These are phyloP conservation scores for Hybognathus amarus DNA, from an alignment of 2,797 vertebrate species.

Conservation along the genomic window DNA sequence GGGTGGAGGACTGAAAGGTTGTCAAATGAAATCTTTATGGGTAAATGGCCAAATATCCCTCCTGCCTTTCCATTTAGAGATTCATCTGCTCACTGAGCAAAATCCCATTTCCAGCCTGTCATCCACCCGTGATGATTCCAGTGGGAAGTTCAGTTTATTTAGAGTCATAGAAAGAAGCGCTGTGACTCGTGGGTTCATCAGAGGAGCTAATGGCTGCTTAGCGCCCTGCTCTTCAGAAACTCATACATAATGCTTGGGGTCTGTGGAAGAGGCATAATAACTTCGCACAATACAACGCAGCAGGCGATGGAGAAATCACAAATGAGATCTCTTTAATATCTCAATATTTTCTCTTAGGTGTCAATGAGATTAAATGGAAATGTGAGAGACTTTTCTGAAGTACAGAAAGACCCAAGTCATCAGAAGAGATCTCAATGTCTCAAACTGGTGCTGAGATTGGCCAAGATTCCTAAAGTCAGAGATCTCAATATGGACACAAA, in stretches of 20 bases:
- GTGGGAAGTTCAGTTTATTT: slow-evolving; percentile 31
- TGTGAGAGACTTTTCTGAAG: not conserved
- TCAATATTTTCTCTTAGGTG: not conserved
- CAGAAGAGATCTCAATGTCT: not conserved
- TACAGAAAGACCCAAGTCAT: not conserved
- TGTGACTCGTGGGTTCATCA: slow-evolving; percentile 7
- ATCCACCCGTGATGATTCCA: slow-evolving; percentile 6
- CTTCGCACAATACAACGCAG: not conserved
- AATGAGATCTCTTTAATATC: not conserved
- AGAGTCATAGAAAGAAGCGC: not conserved
- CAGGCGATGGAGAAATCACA: not conserved
- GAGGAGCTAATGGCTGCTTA: slow-evolving; percentile 39
- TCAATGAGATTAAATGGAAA: not conserved
- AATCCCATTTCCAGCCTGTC: slow-evolving; percentile 33
- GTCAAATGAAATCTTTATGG: slow-evolving; percentile 70
- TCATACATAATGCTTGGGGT: not conserved
- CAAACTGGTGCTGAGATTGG: not conserved
- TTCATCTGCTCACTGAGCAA: not conserved
- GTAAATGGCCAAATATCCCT: slow-evolving; percentile 67
- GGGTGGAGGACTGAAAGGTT: slow-evolving; percentile 49
- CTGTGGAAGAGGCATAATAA: slow-evolving; percentile 16
- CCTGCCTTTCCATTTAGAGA: slow-evolving; percentile 9
- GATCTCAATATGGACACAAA: not conserved
- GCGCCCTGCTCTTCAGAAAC: not conserved
- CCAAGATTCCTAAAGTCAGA: not conserved